phyloP scores from a whole-genome alignment of 2,113 vertebrate genomes.

The Onychostoma macrolepis region DNA sequence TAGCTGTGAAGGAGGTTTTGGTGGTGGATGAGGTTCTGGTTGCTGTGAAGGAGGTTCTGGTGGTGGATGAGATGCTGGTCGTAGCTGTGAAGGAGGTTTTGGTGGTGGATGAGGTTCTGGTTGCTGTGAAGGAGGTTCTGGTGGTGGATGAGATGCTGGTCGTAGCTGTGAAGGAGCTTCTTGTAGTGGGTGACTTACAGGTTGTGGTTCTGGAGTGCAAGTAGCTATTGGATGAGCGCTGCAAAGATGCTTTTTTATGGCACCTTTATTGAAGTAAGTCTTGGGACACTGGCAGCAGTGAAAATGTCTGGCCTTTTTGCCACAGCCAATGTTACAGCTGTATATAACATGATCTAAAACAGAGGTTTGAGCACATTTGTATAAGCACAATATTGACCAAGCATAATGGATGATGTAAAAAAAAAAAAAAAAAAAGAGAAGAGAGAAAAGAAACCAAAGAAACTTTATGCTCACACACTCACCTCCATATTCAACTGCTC shows the following conservation, averaged over 20 bases:
- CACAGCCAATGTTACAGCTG: constrained; percentile 7
- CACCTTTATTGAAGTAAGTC: neutral
- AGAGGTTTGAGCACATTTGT: too few species aligned
- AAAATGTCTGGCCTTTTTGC: neutral
- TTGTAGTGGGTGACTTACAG: neutral
- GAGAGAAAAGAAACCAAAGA: neutral
- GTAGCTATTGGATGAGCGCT: neutral
- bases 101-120: neutral
- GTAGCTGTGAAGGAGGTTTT: too few species aligned
- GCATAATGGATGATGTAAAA: neutral
- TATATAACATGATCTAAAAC: constrained; percentile 14
- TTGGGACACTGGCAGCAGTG: constrained; percentile 8
- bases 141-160: neutral
- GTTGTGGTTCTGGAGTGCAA: neutral
- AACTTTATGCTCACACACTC: neutral
- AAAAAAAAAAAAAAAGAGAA: too few species aligned
- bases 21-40: too few species aligned
- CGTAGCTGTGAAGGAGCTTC: neutral
- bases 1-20: too few species aligned
- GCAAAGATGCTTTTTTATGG: neutral
- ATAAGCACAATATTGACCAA: too few species aligned
- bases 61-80: neutral
- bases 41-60: neutral
- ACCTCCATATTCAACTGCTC: neutral
- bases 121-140: too few species aligned